Evolutionary conservation across 2,888 invertebrate species (phyloP), one percentile per base, ranked within the genome.

Genomic region (Operophtera brumata): DNA sequence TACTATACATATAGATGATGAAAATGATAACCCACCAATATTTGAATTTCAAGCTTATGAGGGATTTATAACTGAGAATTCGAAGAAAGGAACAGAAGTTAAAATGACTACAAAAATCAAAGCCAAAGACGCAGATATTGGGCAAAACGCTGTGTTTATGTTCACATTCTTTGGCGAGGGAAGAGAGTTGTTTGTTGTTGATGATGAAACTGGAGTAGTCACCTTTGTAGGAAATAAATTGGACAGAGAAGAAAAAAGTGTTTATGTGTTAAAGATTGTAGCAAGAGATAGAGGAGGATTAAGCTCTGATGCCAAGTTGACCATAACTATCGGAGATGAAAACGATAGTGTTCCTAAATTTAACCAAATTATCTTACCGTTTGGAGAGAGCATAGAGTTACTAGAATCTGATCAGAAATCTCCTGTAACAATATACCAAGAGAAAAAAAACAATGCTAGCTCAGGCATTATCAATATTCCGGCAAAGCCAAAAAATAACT

Each of bases 1-100:
- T 0, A 94, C 93, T 9, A 92, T 97, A 28, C 89, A 93, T 49
- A 96, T 97, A 0, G 95, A 95, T 57, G 97, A 97, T 73, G 95
- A 95, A 58, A 97, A 97, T 71, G 97, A 97, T 71, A 96, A 96
- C 71, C 92, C 96, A 3, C 97, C 98, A 0, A 80, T 92, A 53
- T 97, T 98, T 77, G 93, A 94, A 62, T 83, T 92, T 9, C 74
- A 91, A 0, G 78, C 89, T 0, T 97, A 96, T 75, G 94, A 95
- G 68, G 96, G 96, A 1, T 91, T 91, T 57, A 94, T 98, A 11
- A 84, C 88, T 39, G 97, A 98, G 84, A 96, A 97, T 78, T 93
- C 95, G 28, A 86, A 87, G 8, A 84, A 90, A 35, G 94, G 94
- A 6, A 93, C 94, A 0, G 94, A 94, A 77, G 93, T 96, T 0